Conservation (phyloP, 2,113 vertebrate genomes). For the Aplodontia rufa region DNA sequence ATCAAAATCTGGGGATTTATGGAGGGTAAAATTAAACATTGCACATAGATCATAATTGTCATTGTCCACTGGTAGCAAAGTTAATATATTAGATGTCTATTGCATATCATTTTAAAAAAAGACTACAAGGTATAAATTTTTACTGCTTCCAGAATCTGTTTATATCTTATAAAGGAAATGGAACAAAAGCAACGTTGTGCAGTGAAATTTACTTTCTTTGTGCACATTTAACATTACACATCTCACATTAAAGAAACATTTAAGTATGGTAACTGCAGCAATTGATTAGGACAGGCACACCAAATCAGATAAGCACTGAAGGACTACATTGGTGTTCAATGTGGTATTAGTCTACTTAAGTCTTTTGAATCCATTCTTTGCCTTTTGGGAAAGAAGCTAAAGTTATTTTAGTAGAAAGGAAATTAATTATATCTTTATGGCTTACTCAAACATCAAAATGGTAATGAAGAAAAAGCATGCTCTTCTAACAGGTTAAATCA, state of each 20-base stretch:
- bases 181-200: not conserved
- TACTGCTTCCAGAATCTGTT: not conserved
- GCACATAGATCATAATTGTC: not conserved
- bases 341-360: not conserved
- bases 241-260: not conserved
- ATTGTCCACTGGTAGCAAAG: not conserved
- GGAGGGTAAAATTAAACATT: not conserved
- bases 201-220: not conserved
- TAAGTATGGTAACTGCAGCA: not conserved
- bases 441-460: conserved; percentile 30
- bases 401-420: conserved; percentile 1
- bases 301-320: not conserved
- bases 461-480: not conserved
- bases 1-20: not conserved
- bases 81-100: not conserved
- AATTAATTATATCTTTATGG: conserved; percentile 14
- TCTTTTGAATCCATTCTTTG: not conserved
- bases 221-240: not conserved
- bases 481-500: not conserved
- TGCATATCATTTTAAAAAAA: not conserved
- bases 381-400: not conserved
- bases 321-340: not conserved
- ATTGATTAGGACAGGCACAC: not conserved
- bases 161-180: not conserved
- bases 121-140: not conserved